These are phyloP conservation scores for Drosophila koepferae DNA, from an alignment of 2,888 invertebrate genomes.

Conservation along the genomic window DNA sequence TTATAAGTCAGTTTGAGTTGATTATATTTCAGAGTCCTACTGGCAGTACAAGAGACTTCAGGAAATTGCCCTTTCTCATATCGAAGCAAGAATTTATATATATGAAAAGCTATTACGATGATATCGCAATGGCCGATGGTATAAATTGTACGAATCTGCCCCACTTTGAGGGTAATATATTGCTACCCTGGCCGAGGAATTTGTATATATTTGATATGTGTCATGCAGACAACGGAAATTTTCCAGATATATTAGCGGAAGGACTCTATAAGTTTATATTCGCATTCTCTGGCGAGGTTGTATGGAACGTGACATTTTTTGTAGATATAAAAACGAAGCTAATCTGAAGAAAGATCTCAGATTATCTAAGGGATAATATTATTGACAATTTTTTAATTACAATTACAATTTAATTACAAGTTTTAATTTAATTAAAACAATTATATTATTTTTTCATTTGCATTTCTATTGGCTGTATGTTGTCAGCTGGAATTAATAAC, in stretches of 20 bases:
- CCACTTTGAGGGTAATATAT: not conserved
- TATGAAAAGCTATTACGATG: not conserved
- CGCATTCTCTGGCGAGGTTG: not conserved
- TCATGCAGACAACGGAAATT: not conserved
- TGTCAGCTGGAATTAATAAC: too few species aligned
- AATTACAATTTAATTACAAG: too few species aligned
- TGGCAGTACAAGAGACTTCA: not conserved
- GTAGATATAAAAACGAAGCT: constrained; percentile 1
- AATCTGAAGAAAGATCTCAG: not conserved
- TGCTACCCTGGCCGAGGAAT: not conserved
- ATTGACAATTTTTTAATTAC: too few species aligned
- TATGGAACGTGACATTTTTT: not conserved
- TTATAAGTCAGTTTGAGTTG: not conserved
- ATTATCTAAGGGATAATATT: too few species aligned
- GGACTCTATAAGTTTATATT: not conserved
- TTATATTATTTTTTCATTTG: too few species aligned
- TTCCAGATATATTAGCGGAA: not conserved
- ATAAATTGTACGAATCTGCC: not conserved
- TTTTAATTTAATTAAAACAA: too few species aligned
- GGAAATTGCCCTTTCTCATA: not conserved
- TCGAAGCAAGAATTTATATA: not conserved
- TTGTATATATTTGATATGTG: not conserved
- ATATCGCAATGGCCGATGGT: not conserved
- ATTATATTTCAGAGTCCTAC: not conserved
- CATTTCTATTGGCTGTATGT: too few species aligned